Base-by-base conservation (phyloP, 2,888 invertebrate genomes). In the Mythimna loreyi region DNA sequence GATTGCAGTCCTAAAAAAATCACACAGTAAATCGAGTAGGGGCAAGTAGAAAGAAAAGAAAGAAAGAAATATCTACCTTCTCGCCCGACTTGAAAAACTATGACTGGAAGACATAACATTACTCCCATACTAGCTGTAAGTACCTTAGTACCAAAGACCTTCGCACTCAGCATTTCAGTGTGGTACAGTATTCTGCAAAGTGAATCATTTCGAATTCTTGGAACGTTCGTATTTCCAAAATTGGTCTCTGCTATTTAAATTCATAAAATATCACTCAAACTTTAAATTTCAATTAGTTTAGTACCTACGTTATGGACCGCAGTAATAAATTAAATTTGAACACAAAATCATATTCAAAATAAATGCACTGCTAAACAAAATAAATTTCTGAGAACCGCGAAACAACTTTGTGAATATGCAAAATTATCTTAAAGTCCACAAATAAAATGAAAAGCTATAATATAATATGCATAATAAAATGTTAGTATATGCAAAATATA, bases 401-500 rank as follows among this genome's bases (percentile, higher is more conserved):
- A 76, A 74, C 67, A 60, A 59, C 45, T 68, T 56, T 33, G 36
- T 45, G 67, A 67, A 65, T 60, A 69, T 74, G 53, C 65, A 82
- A 59, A 69, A 77, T 69, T 53, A 70, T 70, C 68, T 63, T 62
- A n/a, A 67, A 71, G 61, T 64, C 56, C 56, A 64, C 52, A 66
- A 67, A 79, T 84, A 77, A 83, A 85, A 75, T 67, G 55, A 60
- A 79, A 79, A 63, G 62, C 68, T 66, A 75, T 81, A 76, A 75
- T 80, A 78, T 69, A 57, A 75, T 76, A 78, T 78, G 78, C 59
- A 73, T 58, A 66, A 63, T 75, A 80, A 80, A 80, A 73, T 53
- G 60, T 73, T 49, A 47, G 57, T 65, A 59, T 73, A 62, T 64
- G 43, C 57, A 58, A 62, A 55, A 23, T 68, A 64, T 13, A 40